These are phyloP conservation scores for Eumacrocentrus americanus DNA, from an alignment of 2,888 invertebrate species.

Conservation along the genomic window DNA sequence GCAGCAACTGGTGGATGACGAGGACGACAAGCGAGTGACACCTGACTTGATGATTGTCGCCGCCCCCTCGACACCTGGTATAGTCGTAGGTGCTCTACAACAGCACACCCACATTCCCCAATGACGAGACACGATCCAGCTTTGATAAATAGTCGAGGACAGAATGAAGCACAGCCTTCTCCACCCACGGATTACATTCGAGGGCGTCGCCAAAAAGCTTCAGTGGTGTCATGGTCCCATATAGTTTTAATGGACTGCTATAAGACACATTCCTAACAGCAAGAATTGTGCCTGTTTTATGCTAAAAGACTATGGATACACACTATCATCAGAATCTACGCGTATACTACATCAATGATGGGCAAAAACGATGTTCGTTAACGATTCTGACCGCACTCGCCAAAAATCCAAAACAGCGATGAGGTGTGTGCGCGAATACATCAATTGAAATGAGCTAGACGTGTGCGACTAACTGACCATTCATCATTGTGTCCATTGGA, in stretches of 20 bases:
- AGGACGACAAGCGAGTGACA: constrained; percentile 36
- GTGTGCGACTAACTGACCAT: constrained; percentile 25
- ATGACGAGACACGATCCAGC: constrained; percentile 56
- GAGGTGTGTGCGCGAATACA: constrained; percentile 4
- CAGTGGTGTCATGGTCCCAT: not conserved
- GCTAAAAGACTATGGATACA: not conserved
- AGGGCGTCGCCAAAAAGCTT: not conserved
- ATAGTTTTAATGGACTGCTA: too few species aligned
- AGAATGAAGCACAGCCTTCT: not conserved
- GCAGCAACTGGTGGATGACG: constrained; percentile 17
- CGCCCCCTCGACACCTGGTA: constrained; percentile 56
- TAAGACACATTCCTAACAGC: not conserved
- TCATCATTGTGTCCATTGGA: constrained; percentile 26
- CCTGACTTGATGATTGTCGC: constrained; percentile 41
- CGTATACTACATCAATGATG: too few species aligned
- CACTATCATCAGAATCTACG: too few species aligned
- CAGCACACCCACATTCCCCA: constrained; percentile 59
- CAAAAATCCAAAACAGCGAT: not conserved
- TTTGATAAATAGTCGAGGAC: constrained; percentile 41
- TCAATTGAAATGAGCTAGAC: constrained; percentile 28
- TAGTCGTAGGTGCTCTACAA: constrained; percentile 19
- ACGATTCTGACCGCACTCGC: not conserved
- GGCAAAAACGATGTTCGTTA: too few species aligned
- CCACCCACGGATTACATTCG: constrained; percentile 1
- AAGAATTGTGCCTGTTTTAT: not conserved